These are phyloP conservation scores for Mesocentrotus franciscanus DNA, from an alignment of 53 echinoderm and acorn worm genomes.

Conservation along the genomic window DNA sequence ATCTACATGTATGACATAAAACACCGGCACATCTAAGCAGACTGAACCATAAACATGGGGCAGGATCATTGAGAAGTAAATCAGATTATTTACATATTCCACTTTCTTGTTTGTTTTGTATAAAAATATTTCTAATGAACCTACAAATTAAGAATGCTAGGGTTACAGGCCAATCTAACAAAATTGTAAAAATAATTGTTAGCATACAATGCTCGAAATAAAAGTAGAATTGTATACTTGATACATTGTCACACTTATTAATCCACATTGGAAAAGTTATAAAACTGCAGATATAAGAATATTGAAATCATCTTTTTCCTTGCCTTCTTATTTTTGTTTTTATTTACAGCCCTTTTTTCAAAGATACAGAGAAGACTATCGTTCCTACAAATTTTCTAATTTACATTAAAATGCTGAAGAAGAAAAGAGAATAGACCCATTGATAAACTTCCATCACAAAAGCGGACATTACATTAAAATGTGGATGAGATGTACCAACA, in stretches of 20 bases:
- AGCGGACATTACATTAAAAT: too few relatives aligned
- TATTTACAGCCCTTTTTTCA: neutral
- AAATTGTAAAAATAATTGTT: neutral
- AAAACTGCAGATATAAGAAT: neutral
- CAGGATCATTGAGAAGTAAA: too few relatives aligned
- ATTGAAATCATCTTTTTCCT: neutral
- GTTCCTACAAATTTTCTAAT: neutral
- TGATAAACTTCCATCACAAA: neutral
- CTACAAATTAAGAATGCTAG: neutral
- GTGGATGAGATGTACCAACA: too few relatives aligned
- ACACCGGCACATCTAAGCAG: neutral
- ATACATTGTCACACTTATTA: too few relatives aligned
- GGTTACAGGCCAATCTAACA: neutral
- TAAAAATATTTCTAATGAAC: neutral
- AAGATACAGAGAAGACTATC: neutral
- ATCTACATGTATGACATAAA: too few relatives aligned
- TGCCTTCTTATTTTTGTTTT: neutral
- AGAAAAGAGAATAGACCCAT: neutral
- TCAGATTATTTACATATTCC: neutral
- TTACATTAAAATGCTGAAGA: neutral
- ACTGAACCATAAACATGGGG: neutral
- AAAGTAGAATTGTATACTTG: conserved; percentile 10
- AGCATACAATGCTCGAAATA: neutral
- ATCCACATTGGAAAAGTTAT: neutral
- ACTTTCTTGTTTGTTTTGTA: neutral